Base-by-base conservation (phyloP, 1,140 invertebrate genomes). In the Bombyx mandarina region DNA sequence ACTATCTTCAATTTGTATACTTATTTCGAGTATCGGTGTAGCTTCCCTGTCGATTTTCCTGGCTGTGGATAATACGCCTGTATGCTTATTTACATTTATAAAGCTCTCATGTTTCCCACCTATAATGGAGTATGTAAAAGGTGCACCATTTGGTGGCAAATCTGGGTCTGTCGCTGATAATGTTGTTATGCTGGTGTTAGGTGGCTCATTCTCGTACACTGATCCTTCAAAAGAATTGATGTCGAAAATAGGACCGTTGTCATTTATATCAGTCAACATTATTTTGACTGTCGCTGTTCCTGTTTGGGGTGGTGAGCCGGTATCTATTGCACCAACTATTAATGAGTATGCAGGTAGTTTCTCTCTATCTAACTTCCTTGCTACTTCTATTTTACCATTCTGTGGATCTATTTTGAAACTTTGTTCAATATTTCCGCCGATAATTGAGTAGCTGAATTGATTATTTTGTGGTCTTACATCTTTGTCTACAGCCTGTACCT, bases 381-480 rank as follows among this genome's bases (percentile, higher is more conserved):
- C 90, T 0, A 95, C 96, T 86, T 94, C 93, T 45, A 98, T 93
- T 55, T 94, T 91, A 0, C 97, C 97, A 22, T 90, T 92, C 69
- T 94, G 93, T 1, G 95, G 92, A 88, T 98, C 95, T n/a, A 98
- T 93, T 74, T 94, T 95, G 77, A 99, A 99, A 45, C 92, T 91
- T 77, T 95, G 93, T 44, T 93, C 93, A 1, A 89, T 79, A 76
- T 97, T 97, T 4, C 96, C 96, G 50, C 91, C 91, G 35, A 97
- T 93, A 44, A 98, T 97, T 0, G 94, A 95, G 75, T 97, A 98
- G 35, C 92, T 94, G 74, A 98, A 98, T 66, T 96, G 94, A 85
- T 97, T 97, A 76, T 98, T 98, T 75, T 96, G 94, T 9, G 94
- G 93, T 3, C 94, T 89, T 0, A 97, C 95, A 82, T 99, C 97